phyloP scores from a whole-genome alignment of 2,888 invertebrate species.

The Andrena praecox region DNA sequence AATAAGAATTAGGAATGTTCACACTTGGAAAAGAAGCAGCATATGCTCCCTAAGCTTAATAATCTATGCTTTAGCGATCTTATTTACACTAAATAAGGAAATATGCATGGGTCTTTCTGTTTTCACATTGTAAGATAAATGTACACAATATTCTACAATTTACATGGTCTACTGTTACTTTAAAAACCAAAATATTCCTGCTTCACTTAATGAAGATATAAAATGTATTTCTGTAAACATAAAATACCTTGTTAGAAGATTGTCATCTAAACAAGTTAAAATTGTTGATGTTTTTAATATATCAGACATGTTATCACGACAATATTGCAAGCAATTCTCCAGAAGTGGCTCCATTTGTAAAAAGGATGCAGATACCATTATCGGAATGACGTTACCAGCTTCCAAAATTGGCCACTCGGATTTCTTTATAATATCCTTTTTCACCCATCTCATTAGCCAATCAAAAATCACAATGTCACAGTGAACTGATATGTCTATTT shows the following conservation, averaged over 20 bases:
- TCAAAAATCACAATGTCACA: constrained; percentile 98
- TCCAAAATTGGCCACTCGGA: constrained; percentile 91
- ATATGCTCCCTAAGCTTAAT: neutral
- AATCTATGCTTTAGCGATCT: neutral
- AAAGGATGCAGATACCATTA: constrained; percentile 97
- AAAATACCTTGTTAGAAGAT: constrained; percentile 83
- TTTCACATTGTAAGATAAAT: neutral
- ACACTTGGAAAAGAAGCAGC: too few species aligned
- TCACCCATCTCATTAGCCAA: constrained; percentile 99
- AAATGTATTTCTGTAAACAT: constrained; percentile 6
- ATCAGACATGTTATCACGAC: constrained; percentile 94
- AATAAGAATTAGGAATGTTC: too few species aligned
- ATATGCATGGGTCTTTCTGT: too few species aligned
- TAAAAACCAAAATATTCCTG: neutral
- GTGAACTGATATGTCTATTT: constrained; percentile 98
- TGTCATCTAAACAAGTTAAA: constrained; percentile 93
- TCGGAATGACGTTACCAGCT: constrained; percentile 94
- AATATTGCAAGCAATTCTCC: constrained; percentile 93
- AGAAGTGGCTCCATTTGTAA: constrained; percentile 97
- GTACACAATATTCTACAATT: neutral
- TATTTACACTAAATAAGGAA: too few species aligned
- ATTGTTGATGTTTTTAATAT: constrained; percentile 94
- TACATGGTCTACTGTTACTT: neutral
- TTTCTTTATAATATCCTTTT: constrained; percentile 89
- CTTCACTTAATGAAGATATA: neutral